These are phyloP conservation scores for Microcebus lehilahytsara DNA, from an alignment of 2,113 vertebrate genomes.

Conservation along the genomic window DNA sequence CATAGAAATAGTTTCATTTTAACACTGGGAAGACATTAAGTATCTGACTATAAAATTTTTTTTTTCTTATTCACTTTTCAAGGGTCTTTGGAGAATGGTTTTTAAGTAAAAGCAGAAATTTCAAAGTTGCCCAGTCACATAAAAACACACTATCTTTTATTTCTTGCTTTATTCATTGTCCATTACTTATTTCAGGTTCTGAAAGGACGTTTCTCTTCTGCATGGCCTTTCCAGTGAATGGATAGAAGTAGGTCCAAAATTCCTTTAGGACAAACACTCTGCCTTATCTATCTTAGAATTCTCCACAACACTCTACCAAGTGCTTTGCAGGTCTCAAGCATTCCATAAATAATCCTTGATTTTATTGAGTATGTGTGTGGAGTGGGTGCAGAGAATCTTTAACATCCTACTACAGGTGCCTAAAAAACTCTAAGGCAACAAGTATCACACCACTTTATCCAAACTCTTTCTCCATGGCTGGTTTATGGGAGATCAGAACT, in stretches of 20 bases:
- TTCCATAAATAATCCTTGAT: not conserved
- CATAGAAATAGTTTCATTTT: not conserved
- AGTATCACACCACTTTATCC: not conserved
- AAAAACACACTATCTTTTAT: not conserved
- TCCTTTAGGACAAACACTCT: not conserved
- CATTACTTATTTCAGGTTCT: conserved; percentile 3
- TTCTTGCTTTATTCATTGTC: conserved; percentile 17
- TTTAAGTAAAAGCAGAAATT: conserved; percentile 27
- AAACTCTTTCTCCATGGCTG: not conserved
- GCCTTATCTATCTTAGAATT: not conserved
- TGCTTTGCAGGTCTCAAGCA: not conserved
- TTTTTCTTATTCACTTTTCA: conserved; percentile 33
- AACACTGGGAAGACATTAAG: not conserved
- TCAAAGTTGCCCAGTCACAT: not conserved
- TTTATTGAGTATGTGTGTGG: not conserved
- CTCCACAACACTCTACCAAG: not conserved
- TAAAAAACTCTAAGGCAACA: not conserved
- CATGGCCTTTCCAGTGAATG: not conserved
- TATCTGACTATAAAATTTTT: conserved; percentile 25
- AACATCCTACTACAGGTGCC: not conserved
- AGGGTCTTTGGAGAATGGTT: not conserved
- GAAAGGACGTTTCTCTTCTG: not conserved
- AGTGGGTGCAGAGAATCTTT: not conserved
- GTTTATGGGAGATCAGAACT: not conserved
- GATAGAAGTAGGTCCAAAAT: not conserved